A percentile compares a stretch with the other conserved stretches of the same genome.
These are phyloP conservation scores for Hemaris fuciformis DNA, from an alignment of 2,888 invertebrate genomes.

Conservation along the genomic window DNA sequence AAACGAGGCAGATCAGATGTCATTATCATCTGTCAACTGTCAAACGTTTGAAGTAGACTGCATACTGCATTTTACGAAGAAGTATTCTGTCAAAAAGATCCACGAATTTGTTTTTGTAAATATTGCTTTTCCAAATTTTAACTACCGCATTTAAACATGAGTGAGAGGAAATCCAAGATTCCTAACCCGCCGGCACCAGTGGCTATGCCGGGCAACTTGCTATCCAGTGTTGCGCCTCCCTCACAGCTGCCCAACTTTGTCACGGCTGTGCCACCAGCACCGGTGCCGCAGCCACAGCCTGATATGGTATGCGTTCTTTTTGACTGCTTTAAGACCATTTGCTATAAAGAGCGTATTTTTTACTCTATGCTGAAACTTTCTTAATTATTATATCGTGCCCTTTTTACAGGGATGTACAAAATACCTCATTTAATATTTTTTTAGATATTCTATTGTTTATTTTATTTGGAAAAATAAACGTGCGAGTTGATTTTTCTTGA, in stretches of 20 bases:
- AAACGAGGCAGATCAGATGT: neutral
- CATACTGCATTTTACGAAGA: neutral
- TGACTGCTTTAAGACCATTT: neutral
- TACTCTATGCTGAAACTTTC: no score
- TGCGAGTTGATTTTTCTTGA: no score
- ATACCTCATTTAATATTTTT: no score
- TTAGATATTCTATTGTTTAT: no score
- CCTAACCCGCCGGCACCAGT: constrained; percentile 72
- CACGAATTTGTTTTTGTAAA: neutral
- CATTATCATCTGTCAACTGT: neutral
- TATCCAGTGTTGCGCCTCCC: constrained; percentile 87
- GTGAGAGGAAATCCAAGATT: constrained; percentile 41
- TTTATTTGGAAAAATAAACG: no score
- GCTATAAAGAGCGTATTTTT: no score
- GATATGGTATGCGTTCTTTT: constrained; percentile 3
- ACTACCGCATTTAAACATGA: neutral
- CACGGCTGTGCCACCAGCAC: constrained; percentile 50
- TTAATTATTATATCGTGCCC: neutral
- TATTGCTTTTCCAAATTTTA: neutral
- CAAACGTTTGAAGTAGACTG: no score
- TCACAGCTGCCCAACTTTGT: constrained; percentile 85
- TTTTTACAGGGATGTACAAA: no score
- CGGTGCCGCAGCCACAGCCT: neutral
- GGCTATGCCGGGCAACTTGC: constrained; percentile 77
- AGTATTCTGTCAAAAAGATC: neutral